Conservation (phyloP, 2,888 invertebrate species). For the Tricholauxania praeusta region DNA sequence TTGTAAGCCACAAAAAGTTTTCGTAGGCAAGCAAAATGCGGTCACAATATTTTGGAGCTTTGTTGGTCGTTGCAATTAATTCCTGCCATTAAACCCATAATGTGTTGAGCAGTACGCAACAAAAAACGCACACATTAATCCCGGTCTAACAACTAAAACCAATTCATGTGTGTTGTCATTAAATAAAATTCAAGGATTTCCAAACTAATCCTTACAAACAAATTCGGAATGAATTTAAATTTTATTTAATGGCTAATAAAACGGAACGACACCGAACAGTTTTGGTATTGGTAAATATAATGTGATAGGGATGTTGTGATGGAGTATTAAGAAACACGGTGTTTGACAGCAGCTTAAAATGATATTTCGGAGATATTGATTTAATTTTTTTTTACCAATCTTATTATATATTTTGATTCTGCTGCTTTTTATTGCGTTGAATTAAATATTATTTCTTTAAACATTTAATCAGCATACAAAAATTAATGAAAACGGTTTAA, state of each 20-base stretch:
- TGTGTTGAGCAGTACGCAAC: slow-evolving; percentile 10
- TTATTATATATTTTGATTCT: too few species aligned
- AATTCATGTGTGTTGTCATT: slow-evolving; percentile 24
- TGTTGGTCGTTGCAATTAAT: slow-evolving; percentile 22
- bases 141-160: slow-evolving; percentile 6
- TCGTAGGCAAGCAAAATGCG: background rate
- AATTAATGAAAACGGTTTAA: slow-evolving; percentile 13
- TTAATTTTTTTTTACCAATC: too few species aligned
- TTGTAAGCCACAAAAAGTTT: background rate
- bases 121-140: slow-evolving; percentile 5
- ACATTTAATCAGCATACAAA: background rate
- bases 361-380: too few species aligned
- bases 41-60: background rate
- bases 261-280: too few species aligned
- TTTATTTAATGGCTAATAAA: too few species aligned
- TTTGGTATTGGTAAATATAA: too few species aligned
- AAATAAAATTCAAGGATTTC: slow-evolving; percentile 25
- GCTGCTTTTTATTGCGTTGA: too few species aligned
- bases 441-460: slow-evolving; percentile 3
- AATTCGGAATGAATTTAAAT: slow-evolving; percentile 8
- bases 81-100: slow-evolving; percentile 22
- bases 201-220: slow-evolving; percentile 12
- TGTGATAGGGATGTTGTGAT: too few species aligned
- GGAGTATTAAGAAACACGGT: too few species aligned
- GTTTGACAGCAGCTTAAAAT: too few species aligned